These are phyloP conservation scores for Rhinichthys klamathensis DNA, from an alignment of 2,113 vertebrate species.

Conservation along the genomic window DNA sequence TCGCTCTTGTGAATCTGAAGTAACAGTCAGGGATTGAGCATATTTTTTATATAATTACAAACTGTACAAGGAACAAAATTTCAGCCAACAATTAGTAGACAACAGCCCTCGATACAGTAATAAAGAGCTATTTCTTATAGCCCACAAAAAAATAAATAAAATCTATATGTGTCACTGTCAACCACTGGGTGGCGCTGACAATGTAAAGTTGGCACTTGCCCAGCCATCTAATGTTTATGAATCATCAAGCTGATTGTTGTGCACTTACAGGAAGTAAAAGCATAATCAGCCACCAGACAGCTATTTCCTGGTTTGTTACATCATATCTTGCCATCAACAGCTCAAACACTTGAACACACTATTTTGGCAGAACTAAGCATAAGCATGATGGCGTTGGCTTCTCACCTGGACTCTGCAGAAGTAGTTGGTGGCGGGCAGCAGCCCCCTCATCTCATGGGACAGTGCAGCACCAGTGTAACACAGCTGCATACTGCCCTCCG, in stretches of 20 bases:
- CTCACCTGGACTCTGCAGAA: conserved; percentile 94
- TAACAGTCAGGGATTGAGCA: not conserved
- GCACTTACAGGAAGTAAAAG: not conserved
- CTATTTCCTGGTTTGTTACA: not conserved
- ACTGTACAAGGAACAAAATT: not conserved
- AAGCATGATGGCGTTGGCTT: not conserved
- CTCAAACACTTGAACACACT: not conserved
- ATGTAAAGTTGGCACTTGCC: not conserved
- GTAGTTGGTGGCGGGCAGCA: conserved; percentile 90
- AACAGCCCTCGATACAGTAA: not conserved
- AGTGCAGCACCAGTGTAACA: conserved; percentile 86
- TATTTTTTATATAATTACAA: not conserved
- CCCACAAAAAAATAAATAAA: not conserved
- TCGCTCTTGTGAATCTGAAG: not conserved
- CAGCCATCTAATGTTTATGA: not conserved
- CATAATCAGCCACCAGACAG: not conserved
- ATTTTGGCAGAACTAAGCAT: not conserved
- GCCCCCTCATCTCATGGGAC: conserved; percentile 89
- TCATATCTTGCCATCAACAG: not conserved
- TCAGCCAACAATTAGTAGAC: not conserved
- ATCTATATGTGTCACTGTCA: not conserved
- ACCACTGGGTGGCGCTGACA: conserved; percentile 65
- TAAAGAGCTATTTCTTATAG: not conserved
- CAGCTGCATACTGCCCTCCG: conserved; percentile 91
- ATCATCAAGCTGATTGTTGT: not conserved